phyloP scores from a whole-genome alignment of 2,797 vertebrate species.

The Dipus sagitta region DNA sequence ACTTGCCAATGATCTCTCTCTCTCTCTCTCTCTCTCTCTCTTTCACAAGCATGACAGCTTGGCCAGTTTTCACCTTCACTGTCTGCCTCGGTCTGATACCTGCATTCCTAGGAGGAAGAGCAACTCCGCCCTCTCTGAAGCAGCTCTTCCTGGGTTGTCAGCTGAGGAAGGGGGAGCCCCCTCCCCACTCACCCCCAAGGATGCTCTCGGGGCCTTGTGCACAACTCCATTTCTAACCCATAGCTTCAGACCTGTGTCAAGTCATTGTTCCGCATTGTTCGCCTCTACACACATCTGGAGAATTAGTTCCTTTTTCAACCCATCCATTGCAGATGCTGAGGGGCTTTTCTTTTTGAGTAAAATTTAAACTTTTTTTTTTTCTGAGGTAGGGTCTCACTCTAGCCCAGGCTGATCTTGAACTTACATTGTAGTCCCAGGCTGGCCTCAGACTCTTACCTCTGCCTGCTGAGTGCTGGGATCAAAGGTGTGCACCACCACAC shows the following conservation, averaged over 20 bases:
- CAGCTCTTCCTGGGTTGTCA: not conserved
- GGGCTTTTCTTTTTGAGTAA: not conserved
- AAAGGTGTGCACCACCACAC: too few relatives aligned
- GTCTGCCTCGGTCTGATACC: too few relatives aligned
- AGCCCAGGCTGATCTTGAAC: too few relatives aligned
- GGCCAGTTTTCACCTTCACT: not conserved
- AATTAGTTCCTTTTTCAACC: not conserved
- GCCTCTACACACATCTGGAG: not conserved
- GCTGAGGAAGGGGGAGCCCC: not conserved
- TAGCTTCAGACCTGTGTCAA: not conserved
- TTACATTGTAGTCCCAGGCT: too few relatives aligned
- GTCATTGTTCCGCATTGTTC: not conserved
- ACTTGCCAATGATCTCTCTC: not conserved
- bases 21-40: too few relatives aligned
- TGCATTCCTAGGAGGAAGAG: not conserved
- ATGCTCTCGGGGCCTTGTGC: not conserved
- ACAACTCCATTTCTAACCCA: not conserved
- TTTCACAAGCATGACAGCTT: not conserved
- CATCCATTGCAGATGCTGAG: not conserved
- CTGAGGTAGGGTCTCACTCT: too few relatives aligned
- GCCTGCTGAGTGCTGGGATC: too few relatives aligned
- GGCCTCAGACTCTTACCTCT: too few relatives aligned
- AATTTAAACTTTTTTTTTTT: not conserved
- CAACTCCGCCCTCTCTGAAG: not conserved
- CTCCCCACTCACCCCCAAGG: not conserved